Percentiles rank a stretch among this genome's conserved stretches.
These are phyloP conservation scores for Otis tarda DNA, from an alignment of 2,113 vertebrate species.

Conservation along the genomic window DNA sequence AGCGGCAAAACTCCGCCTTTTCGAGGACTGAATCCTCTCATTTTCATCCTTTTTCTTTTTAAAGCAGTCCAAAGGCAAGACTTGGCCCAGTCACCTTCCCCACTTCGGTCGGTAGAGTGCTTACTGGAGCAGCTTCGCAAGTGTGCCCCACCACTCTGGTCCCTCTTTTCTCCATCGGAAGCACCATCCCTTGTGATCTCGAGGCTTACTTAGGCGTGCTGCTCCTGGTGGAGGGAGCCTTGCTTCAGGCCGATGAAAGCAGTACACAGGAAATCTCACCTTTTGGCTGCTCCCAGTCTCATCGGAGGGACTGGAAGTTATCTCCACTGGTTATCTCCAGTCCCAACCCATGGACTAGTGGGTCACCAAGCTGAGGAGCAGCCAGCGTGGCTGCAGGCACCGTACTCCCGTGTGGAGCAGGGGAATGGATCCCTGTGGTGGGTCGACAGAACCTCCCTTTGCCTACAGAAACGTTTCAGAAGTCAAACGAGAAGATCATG, in stretches of 20 bases:
- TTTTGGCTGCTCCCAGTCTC: not conserved
- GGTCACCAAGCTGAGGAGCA: not conserved
- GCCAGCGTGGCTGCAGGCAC: rapidly evolving
- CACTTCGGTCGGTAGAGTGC: not conserved
- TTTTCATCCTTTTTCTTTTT: not conserved
- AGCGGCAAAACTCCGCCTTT: not conserved
- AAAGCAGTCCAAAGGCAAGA: not conserved
- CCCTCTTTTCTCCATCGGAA: too few relatives aligned
- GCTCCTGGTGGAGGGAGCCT: not conserved
- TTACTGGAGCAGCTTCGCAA: not conserved
- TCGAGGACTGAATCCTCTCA: too few relatives aligned
- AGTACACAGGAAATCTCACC: not conserved
- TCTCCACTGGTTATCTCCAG: not conserved
- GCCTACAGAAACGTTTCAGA: rapidly evolving
- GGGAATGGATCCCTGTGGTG: rapidly evolving
- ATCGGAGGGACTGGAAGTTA: not conserved
- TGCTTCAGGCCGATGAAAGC: not conserved
- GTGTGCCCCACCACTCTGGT: not conserved
- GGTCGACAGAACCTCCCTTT: not conserved
- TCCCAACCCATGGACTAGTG: not conserved
- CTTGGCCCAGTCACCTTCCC: not conserved
- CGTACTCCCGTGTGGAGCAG: rapidly evolving
- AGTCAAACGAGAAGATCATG: not conserved
- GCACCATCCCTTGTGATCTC: not conserved
- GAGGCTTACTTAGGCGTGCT: not conserved